Evolutionary conservation across 2,113 vertebrate species (phyloP).

Genomic region (Rynchops niger): DNA sequence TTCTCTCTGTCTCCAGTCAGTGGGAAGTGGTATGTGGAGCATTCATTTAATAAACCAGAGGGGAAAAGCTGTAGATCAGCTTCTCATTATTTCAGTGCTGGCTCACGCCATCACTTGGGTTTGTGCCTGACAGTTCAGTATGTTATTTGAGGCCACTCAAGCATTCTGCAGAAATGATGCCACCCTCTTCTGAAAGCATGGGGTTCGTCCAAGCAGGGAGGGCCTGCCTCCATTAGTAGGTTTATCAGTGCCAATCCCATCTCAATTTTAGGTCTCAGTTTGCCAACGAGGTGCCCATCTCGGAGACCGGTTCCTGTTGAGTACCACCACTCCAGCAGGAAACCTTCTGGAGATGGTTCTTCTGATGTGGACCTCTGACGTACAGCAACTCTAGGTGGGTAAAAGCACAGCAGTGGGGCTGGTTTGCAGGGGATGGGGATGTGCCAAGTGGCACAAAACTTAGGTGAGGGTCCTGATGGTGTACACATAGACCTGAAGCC

Average conservation of each 20-base stretch:
- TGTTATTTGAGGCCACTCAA: constrained; percentile 67
- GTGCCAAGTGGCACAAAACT: not conserved
- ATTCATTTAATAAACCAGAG: constrained; percentile 64
- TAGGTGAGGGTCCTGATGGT: not conserved
- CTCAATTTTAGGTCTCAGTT: not conserved
- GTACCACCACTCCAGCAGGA: not conserved
- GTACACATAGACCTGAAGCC: not conserved
- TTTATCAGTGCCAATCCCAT: not conserved
- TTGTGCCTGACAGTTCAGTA: constrained; percentile 58
- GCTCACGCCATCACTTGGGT: constrained; percentile 48
- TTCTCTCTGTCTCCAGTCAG: constrained; percentile 57
- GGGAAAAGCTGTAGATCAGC: constrained; percentile 65
- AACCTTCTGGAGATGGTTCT: not conserved
- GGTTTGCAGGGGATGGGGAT: not conserved
- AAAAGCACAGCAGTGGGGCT: not conserved
- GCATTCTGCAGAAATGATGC: constrained; percentile 58
- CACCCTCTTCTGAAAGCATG: constrained; percentile 7
- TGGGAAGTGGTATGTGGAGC: constrained; percentile 58
- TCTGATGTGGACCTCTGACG: not conserved
- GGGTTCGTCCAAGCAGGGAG: not conserved
- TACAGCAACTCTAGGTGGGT: not conserved
- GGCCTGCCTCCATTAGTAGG: not conserved
- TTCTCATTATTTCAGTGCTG: constrained; percentile 64
- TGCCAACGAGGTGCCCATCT: not conserved
- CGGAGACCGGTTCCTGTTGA: not conserved